phyloP scores from a whole-genome alignment of 2,113 vertebrate species.

The Cyprinodon tularosa region DNA sequence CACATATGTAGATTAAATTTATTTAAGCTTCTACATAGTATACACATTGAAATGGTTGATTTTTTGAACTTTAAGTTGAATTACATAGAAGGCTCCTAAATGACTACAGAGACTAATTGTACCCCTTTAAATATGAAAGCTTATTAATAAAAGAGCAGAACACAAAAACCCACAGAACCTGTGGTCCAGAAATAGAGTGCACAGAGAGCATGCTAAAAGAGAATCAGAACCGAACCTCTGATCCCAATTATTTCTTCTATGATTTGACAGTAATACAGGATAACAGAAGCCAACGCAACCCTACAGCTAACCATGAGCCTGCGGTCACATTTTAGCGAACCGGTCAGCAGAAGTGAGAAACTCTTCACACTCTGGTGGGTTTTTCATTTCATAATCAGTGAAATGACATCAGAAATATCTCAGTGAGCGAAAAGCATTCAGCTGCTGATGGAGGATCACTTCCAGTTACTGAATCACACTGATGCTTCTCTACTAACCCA shows the following conservation, averaged over 20 bases:
- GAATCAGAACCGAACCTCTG: too few species aligned
- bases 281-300: not conserved
- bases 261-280: not conserved
- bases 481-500: conserved; percentile 45
- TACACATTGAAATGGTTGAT: too few species aligned
- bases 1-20: too few species aligned
- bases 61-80: too few species aligned
- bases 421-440: not conserved
- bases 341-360: not conserved
- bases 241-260: not conserved
- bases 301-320: not conserved
- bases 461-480: not conserved
- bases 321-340: not conserved
- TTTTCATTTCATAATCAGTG: not conserved
- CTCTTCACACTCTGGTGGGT: not conserved
- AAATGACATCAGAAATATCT: not conserved
- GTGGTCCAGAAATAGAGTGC: too few species aligned
- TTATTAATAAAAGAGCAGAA: too few species aligned
- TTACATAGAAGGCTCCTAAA: too few species aligned
- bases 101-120: too few species aligned
- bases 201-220: too few species aligned
- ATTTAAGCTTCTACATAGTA: too few species aligned
- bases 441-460: not conserved
- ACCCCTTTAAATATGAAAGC: too few species aligned
- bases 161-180: too few species aligned